These are phyloP conservation scores for Ambastaia sidthimunki DNA, from an alignment of 2,797 vertebrate genomes.

Conservation along the genomic window DNA sequence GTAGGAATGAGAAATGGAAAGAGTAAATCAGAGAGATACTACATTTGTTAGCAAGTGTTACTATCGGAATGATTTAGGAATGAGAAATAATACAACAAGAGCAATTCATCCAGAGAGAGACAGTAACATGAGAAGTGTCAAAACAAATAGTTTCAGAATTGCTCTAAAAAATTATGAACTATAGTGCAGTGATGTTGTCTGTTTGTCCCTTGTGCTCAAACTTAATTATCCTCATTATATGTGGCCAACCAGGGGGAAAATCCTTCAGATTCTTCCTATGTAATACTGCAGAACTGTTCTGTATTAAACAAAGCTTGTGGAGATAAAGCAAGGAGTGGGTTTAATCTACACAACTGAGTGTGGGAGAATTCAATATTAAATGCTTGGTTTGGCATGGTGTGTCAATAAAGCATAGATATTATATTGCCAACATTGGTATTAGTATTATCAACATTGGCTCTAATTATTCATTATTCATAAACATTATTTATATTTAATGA, in stretches of 20 bases:
- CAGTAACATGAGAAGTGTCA: neutral
- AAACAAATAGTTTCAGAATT: neutral
- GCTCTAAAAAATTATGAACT: neutral
- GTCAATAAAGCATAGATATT: neutral
- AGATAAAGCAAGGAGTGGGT: neutral
- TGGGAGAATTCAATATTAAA: neutral
- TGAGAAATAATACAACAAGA: neutral
- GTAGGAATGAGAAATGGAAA: conserved; percentile 1
- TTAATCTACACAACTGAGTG: neutral
- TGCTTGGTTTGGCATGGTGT: neutral
- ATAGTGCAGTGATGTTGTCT: neutral
- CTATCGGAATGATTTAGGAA: neutral
- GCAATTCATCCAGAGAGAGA: neutral
- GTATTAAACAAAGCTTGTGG: conserved; percentile 1
- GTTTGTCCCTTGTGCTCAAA: neutral
- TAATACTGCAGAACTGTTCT: neutral
- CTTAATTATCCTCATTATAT: neutral
- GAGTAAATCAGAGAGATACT: neutral
- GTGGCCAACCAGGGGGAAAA: neutral
- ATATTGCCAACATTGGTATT: neutral
- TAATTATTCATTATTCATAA: neutral
- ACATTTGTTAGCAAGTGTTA: no score
- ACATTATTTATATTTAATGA: conserved; percentile 7
- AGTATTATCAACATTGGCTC: neutral
- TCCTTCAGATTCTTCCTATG: neutral